These are phyloP conservation scores for Melanargia galathea DNA, from an alignment of 2,888 invertebrate genomes.

Conservation along the genomic window DNA sequence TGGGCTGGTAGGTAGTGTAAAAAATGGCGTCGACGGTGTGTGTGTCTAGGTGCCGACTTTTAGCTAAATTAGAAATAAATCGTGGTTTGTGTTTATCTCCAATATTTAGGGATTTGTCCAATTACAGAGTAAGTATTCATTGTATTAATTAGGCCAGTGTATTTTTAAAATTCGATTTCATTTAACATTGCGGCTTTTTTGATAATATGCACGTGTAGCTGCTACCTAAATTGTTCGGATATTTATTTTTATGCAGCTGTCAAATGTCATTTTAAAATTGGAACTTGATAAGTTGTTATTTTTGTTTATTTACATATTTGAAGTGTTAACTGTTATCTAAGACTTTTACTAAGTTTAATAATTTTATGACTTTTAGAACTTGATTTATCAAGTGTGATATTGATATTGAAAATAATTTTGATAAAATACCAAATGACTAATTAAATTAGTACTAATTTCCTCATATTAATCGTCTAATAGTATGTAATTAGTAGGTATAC, in stretches of 20 bases:
- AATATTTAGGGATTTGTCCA: conserved; percentile 76
- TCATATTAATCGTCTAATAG: no score
- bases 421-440: no score
- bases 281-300: conserved; percentile 41
- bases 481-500: no score
- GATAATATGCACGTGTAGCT: conserved; percentile 63
- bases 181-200: conserved; percentile 61
- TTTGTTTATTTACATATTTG: no score
- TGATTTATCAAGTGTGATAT: no score
- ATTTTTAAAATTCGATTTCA: conserved; percentile 55
- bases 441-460: no score
- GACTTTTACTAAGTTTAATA: neutral
- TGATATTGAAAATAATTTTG: no score
- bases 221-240: conserved; percentile 48
- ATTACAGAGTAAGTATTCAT: conserved; percentile 72
- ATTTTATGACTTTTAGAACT: no score
- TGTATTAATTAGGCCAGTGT: conserved; percentile 44
- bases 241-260: conserved; percentile 61
- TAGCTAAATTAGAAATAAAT: conserved; percentile 83
- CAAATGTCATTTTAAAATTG: conserved; percentile 64
- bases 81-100: conserved; percentile 81
- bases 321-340: no score
- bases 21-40: conserved; percentile 84
- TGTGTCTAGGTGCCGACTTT: conserved; percentile 83
- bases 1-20: conserved; percentile 63